Conservation (phyloP, 2,113 vertebrate species). For the Psilopogon haemacephalus region DNA sequence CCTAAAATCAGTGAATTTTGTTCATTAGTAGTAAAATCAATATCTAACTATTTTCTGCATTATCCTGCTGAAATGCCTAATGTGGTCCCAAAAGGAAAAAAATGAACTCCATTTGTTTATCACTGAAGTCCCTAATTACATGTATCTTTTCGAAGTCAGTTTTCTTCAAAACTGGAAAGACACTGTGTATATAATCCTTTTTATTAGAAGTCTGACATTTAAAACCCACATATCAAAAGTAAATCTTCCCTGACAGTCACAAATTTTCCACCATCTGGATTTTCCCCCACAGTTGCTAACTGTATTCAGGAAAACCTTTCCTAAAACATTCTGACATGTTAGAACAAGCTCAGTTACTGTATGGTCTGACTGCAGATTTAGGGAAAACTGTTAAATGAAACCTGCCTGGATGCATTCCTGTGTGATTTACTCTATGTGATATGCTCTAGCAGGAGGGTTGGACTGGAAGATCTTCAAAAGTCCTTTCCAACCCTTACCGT, state of each 20-base stretch:
- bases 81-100: not conserved
- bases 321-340: not conserved
- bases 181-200: not conserved
- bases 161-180: not conserved
- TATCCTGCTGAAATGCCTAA: not conserved
- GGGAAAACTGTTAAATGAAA: not conserved
- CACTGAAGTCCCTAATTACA: not conserved
- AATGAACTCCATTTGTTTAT: not conserved
- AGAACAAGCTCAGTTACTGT: not conserved
- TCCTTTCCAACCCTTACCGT: too few relatives aligned
- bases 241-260: not conserved
- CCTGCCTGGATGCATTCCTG: too few relatives aligned
- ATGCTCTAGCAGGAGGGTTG: too few relatives aligned
- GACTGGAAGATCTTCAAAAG: too few relatives aligned
- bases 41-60: not conserved
- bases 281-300: not conserved
- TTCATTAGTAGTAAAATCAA: not conserved
- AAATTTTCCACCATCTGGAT: not conserved
- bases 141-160: not conserved
- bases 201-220: not conserved
- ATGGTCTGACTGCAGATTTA: not conserved
- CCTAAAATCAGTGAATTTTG: not conserved
- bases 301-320: not conserved
- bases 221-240: not conserved
- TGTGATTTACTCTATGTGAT: too few relatives aligned